These are phyloP conservation scores for Oscheius sp. DNA, from an alignment of 2,888 invertebrate genomes.

Conservation along the genomic window DNA sequence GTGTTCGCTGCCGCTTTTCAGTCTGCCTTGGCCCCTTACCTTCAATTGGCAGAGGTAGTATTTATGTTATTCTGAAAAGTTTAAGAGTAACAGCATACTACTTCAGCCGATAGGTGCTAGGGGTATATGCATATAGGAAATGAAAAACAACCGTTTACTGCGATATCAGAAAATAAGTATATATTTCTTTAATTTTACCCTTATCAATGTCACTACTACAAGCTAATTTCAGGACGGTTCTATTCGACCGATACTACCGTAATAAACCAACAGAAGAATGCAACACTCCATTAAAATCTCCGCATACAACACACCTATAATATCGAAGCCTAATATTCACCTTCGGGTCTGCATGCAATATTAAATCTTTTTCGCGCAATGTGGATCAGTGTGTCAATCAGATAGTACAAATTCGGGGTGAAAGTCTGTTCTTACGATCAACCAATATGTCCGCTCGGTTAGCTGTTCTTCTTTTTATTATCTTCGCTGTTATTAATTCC, in stretches of 20 bases:
- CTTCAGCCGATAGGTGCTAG: too few species aligned
- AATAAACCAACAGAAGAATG: neutral
- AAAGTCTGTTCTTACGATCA: neutral
- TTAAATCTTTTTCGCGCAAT: constrained; percentile 13
- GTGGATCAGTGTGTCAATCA: constrained; percentile 24
- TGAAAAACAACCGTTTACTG: too few species aligned
- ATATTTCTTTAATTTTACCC: too few species aligned
- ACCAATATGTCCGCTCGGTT: neutral
- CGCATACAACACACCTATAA: constrained; percentile 2
- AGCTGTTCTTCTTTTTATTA: too few species aligned
- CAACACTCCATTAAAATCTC: neutral
- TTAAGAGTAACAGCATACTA: too few species aligned
- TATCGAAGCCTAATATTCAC: neutral
- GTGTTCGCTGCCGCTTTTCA: too few species aligned
- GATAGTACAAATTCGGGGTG: constrained; percentile 8
- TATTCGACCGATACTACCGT: constrained; percentile 15
- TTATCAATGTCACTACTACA: too few species aligned
- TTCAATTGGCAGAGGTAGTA: too few species aligned
- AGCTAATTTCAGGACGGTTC: neutral
- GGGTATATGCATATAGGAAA: too few species aligned
- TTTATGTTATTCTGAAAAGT: too few species aligned
- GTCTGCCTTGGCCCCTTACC: too few species aligned
- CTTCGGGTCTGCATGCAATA: neutral
- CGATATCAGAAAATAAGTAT: too few species aligned
- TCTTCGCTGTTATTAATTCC: neutral